Evolutionary conservation across 2,888 invertebrate species (phyloP).

Genomic region (Cosmia trapezina): DNA sequence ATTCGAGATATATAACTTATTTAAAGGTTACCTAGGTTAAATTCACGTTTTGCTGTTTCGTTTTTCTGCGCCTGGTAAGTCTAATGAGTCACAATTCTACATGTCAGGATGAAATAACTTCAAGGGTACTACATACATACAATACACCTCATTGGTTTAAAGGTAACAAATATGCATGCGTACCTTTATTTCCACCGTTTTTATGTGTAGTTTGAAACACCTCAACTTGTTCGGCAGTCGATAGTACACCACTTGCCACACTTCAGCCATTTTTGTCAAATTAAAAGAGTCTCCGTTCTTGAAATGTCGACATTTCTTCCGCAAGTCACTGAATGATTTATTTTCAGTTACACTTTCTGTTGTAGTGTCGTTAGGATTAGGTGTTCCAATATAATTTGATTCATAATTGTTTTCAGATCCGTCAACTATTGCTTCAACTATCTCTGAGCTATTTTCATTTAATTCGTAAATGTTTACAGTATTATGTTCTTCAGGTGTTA

Average conservation of each 20-base stretch:
- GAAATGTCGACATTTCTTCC: slow-evolving; percentile 53
- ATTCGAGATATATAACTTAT: too few species aligned
- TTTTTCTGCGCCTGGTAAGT: too few species aligned
- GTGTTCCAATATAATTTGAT: neutral
- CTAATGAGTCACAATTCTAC: neutral
- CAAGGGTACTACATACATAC: neutral
- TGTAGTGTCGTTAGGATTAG: neutral
- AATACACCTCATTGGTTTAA: neutral
- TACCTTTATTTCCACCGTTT: slow-evolving; percentile 65
- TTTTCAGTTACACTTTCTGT: slow-evolving; percentile 1
- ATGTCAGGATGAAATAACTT: neutral
- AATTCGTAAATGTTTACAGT: neutral
- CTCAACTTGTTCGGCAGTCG: slow-evolving; percentile 63
- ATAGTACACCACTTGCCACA: slow-evolving; percentile 75
- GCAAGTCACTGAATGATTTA: neutral
- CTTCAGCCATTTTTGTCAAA: slow-evolving; percentile 66
- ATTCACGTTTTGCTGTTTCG: too few species aligned
- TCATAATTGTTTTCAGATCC: slow-evolving; percentile 2
- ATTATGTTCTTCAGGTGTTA: neutral
- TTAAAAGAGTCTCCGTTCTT: slow-evolving; percentile 55
- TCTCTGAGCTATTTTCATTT: slow-evolving; percentile 23
- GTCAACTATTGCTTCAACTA: neutral
- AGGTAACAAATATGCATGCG: slow-evolving; percentile 25
- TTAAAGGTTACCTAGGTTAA: too few species aligned
- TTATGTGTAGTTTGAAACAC: slow-evolving; percentile 74